These are phyloP conservation scores for Hydroisotoma schaefferi DNA, from an alignment of 2,888 invertebrate genomes.

Conservation along the genomic window DNA sequence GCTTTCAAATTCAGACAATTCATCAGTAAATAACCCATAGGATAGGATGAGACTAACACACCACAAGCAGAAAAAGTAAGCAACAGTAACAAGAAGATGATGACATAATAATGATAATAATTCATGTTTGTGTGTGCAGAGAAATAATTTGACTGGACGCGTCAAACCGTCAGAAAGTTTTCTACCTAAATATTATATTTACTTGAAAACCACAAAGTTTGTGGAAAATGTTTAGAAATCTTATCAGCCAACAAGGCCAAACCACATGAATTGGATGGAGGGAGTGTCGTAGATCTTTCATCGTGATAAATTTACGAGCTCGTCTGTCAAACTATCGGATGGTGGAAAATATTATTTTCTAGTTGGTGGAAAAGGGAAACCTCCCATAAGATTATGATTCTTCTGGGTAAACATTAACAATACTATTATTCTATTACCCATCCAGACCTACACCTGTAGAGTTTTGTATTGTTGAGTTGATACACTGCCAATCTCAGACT, in stretches of 20 bases:
- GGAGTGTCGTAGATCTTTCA: conserved; percentile 5
- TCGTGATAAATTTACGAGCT: conserved; percentile 2
- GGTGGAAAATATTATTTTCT: no score
- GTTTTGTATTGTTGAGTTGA: no score
- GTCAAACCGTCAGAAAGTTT: conserved; percentile 3
- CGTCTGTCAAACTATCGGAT: conserved; percentile 4
- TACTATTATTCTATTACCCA: no score
- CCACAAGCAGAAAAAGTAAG: no score
- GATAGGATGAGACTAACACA: no score
- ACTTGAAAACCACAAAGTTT: conserved; percentile 1
- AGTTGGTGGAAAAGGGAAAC: background rate
- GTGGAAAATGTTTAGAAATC: background rate
- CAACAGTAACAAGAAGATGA: no score
- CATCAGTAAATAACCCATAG: no score
- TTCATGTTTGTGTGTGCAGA: no score
- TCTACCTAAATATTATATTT: background rate
- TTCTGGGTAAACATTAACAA: conserved; percentile 3
- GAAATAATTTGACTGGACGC: no score
- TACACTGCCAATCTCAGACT: background rate
- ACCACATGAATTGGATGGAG: background rate
- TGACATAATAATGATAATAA: no score
- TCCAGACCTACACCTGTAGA: no score
- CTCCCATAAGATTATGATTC: background rate
- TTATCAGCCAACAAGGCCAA: background rate
- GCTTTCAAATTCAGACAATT: no score